A percentile compares a stretch with the other conserved stretches of the same genome.
Evolutionary conservation across 2,888 invertebrate genomes (phyloP).

Genomic region (Labia minor): DNA sequence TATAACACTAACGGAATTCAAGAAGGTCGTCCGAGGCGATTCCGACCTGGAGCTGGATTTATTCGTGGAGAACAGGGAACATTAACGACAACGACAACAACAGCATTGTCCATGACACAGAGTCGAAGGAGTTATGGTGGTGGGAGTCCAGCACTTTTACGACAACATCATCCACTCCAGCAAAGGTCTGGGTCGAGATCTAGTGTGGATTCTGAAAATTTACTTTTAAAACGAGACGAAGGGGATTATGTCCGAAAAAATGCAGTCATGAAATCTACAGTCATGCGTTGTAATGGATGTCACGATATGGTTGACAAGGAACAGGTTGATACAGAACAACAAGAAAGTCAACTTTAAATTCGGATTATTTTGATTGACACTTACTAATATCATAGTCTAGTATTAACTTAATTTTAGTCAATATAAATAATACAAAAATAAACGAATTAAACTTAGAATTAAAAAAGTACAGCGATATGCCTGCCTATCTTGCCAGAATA

Average conservation of each 20-base stretch:
- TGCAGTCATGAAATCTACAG: neutral
- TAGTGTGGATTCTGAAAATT: neutral
- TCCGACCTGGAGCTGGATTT: neutral
- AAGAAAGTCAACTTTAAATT: neutral
- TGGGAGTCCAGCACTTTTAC: neutral
- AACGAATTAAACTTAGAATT: too few relatives aligned
- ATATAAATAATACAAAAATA: too few relatives aligned
- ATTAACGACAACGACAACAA: conserved; percentile 17
- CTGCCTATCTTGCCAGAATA: too few relatives aligned
- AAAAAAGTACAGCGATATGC: too few relatives aligned
- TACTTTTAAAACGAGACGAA: neutral
- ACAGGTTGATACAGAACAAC: neutral
- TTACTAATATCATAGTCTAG: too few relatives aligned
- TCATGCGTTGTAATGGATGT: neutral
- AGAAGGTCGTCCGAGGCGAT: neutral
- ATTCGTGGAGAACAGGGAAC: neutral
- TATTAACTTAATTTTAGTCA: too few relatives aligned
- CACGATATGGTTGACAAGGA: neutral
- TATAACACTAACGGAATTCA: neutral
- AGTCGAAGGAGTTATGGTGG: conserved; percentile 15
- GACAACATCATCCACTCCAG: conserved; percentile 3
- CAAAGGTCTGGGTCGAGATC: neutral
- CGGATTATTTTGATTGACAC: too few relatives aligned
- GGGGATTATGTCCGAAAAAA: neutral
- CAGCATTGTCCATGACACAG: conserved; percentile 20